phyloP scores from a whole-genome alignment of 2,113 vertebrate genomes.

The Clarias gariepinus region DNA sequence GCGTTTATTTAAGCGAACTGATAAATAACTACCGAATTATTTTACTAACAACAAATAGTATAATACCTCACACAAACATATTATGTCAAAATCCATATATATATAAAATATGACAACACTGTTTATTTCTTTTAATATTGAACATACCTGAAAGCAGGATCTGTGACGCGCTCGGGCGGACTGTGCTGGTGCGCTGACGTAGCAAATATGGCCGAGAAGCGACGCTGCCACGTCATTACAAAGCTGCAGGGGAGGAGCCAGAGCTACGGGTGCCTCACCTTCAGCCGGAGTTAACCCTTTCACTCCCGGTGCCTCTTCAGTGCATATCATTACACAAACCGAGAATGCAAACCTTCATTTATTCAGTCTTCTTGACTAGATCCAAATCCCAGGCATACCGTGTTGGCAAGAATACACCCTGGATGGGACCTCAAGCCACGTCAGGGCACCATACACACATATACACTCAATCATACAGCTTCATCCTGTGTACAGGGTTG shows the following conservation, averaged over 20 bases:
- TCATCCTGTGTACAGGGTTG: no score
- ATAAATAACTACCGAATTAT: background rate
- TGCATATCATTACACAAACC: background rate
- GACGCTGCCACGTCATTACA: slow-evolving; percentile 54
- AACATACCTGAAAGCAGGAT: slow-evolving; percentile 21
- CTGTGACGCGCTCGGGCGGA: background rate
- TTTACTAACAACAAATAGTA: background rate
- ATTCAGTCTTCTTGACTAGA: background rate
- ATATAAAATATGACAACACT: background rate
- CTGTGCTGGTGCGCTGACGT: slow-evolving; percentile 46
- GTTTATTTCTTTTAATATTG: background rate
- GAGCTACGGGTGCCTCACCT: background rate
- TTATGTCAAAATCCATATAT: no score
- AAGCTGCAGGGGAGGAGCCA: slow-evolving; percentile 31
- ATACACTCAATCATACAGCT: background rate
- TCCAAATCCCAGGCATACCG: background rate
- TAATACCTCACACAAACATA: background rate
- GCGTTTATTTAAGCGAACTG: background rate
- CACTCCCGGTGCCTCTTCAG: background rate
- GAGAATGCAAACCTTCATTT: background rate
- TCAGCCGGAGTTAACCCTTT: background rate
- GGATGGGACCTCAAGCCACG: background rate
- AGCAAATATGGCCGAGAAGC: slow-evolving; percentile 55
- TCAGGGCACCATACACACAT: background rate
- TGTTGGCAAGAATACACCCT: background rate